Evolutionary conservation across 2,113 vertebrate species (phyloP).

Genomic region (Cyanistes caeruleus): DNA sequence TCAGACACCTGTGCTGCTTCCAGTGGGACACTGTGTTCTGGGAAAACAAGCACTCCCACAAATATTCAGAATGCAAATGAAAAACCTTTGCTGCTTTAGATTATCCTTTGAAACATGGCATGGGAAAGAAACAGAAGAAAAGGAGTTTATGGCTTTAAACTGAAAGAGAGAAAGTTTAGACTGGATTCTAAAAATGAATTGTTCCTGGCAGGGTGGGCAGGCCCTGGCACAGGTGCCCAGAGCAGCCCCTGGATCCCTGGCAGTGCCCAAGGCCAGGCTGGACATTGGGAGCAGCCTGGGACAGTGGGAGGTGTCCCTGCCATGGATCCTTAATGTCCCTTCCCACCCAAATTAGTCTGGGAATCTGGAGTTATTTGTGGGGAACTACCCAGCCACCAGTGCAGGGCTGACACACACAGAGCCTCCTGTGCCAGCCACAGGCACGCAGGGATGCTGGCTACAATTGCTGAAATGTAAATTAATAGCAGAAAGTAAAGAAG

Average conservation of each 20-base stretch:
- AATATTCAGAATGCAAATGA: neutral
- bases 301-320: neutral
- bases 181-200: neutral
- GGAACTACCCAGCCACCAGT: neutral
- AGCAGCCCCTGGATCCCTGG: neutral
- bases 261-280: neutral
- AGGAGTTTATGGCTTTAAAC: neutral
- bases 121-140: too few species aligned
- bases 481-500: neutral
- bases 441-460: neutral
- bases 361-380: neutral
- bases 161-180: neutral
- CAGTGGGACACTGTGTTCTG: neutral
- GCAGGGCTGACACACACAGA: neutral
- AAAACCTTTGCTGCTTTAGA: neutral
- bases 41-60: neutral
- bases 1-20: neutral
- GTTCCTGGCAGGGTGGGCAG: fast-evolving
- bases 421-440: neutral
- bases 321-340: neutral
- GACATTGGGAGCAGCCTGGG: neutral
- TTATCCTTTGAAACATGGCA: neutral
- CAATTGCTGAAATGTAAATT: neutral
- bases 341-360: neutral
- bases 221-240: neutral